Evolutionary conservation across 2,113 vertebrate genomes (phyloP), one percentile per base, ranked within the genome.

Genomic region (Alexandromys fortis): DNA sequence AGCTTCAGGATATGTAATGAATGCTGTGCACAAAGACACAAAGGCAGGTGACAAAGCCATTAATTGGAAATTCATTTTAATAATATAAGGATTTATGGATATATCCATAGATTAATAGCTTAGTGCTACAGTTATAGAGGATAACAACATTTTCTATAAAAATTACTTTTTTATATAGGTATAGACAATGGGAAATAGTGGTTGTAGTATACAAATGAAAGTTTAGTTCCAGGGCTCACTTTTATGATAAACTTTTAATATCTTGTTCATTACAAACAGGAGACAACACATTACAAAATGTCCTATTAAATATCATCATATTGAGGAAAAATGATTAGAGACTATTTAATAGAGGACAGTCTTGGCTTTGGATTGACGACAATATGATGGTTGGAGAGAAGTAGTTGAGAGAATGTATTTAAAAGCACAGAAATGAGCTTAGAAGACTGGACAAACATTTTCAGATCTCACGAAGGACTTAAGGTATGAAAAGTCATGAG

Each of bases 131-230:
- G 33, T 86, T 26, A 90, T 45, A 79, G 38, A 47, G 17, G 6
- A 8, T 90, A 47, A 82, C 28, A 12, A 75, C 42, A 95, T 86
- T 73, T 86, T 79, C 86, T 73, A 65, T 35, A 77, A 77, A 73
- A 47, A 47, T 47, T 33, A 68, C 67, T 68, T 68, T 67, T 78
- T 30, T 78, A 33, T 78, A 78, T 47, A 45, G 26, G 13, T 30
- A 14, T 47, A 28, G 26, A 16, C 45, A 49, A 10, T 72, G 13
- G 30, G 45, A 77, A 77, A 30, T 77, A 77, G 14, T 30, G 17
- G 28, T 28, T 47, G 6, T 89, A 76, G n/a, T 11, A 78, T 52
- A 55, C 24, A 82, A 61, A 82, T n/a, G 14, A 24, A 82, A 58
- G 52, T 55, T n/a, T 26, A 82, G 33, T 55, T 21, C 77, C 9